Conservation (phyloP, 1,140 invertebrate species). For the Nomia melanderi region DNA sequence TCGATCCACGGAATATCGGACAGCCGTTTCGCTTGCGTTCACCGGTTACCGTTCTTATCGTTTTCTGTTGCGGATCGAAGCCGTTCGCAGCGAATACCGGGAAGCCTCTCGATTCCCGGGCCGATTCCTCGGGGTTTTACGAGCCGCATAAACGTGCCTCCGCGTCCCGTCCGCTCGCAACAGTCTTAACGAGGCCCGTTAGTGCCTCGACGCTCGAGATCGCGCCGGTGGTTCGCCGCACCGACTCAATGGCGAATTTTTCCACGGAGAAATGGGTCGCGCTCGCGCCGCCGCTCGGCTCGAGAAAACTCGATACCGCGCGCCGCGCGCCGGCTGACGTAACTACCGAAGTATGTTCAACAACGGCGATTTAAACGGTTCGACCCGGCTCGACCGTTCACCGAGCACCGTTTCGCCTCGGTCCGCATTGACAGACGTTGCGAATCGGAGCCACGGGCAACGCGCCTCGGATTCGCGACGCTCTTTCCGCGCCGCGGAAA, state of each 20-base stretch:
- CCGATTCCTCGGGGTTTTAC: constrained; percentile 20
- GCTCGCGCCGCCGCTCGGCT: constrained; percentile 20
- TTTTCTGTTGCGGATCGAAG: neutral
- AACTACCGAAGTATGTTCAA: constrained; percentile 43
- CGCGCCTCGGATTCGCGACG: no score
- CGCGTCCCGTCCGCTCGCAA: neutral
- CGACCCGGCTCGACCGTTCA: constrained; percentile 41
- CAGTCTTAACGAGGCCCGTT: constrained; percentile 5
- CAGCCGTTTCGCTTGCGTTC: neutral
- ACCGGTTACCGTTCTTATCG: neutral
- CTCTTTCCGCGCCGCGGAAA: no score
- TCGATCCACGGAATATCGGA: no score
- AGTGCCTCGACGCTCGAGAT: constrained; percentile 1
- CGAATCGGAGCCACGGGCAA: no score
- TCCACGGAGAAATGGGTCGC: constrained; percentile 15
- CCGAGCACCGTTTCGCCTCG: constrained; percentile 12
- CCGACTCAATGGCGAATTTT: constrained; percentile 19
- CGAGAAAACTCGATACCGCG: constrained; percentile 49
- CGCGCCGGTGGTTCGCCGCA: constrained; percentile 7
- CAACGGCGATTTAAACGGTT: constrained; percentile 29
- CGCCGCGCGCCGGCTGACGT: constrained; percentile 48
- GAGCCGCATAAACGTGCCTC: neutral
- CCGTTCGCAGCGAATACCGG: neutral
- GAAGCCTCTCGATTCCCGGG: neutral
- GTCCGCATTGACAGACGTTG: constrained; percentile 1